Conservation (phyloP, 2,113 vertebrate species). For the Syrmaticus mikado region DNA sequence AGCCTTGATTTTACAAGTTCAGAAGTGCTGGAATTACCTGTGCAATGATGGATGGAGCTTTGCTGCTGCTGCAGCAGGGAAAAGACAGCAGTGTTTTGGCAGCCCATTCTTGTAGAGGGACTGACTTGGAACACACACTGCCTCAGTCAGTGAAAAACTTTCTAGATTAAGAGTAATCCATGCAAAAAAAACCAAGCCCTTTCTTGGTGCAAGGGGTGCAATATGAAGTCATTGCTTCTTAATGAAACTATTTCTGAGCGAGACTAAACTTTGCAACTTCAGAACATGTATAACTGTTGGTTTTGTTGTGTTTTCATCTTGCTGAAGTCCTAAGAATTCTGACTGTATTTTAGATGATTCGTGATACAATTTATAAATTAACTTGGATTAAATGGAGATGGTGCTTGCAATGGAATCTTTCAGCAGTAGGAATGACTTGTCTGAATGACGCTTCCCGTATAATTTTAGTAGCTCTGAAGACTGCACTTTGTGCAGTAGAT, state of each 20-base stretch:
- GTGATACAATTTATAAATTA: conserved; percentile 6
- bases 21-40: not conserved
- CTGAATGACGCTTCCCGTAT: not conserved
- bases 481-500: not conserved
- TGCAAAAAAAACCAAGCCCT: not conserved
- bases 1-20: not conserved
- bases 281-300: not conserved
- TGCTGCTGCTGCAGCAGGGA: not conserved
- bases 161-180: not conserved
- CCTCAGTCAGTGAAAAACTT: not conserved
- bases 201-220: not conserved
- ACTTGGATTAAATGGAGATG: not conserved
- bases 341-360: not conserved
- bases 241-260: not conserved
- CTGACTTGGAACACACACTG: not conserved
- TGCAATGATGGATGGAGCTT: not conserved
- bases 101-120: not conserved
- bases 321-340: not conserved
- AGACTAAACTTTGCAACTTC: not conserved
- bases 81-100: not conserved
- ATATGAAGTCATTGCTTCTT: not conserved
- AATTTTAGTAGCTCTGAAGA: not conserved
- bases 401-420: not conserved
- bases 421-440: not conserved
- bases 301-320: not conserved